Conservation (phyloP, 2,888 invertebrate species). For the Mimachlamys varia region DNA sequence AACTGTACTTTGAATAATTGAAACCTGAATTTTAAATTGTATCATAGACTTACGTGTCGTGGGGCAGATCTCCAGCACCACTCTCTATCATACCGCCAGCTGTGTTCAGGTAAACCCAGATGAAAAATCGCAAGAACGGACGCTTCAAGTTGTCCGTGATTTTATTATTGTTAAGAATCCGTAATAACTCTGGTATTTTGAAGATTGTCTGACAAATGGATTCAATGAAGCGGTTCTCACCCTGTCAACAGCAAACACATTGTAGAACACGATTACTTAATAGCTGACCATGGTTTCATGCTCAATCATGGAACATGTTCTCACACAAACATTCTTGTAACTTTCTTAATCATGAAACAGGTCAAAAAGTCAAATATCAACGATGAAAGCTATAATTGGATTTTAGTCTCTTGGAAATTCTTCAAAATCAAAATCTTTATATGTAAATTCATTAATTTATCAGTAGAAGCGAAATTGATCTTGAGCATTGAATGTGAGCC, state of each 20-base stretch:
- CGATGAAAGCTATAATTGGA: no score
- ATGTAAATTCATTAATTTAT: no score
- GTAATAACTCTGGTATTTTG: slow-evolving; percentile 76
- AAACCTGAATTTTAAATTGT: not conserved
- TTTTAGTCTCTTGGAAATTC: no score
- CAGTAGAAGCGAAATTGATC: no score
- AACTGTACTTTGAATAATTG: no score
- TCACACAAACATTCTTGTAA: no score
- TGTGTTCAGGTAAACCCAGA: slow-evolving; percentile 80
- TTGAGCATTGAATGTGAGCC: no score
- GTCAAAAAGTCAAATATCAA: no score
- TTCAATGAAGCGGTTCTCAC: slow-evolving; percentile 81
- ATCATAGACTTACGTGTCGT: slow-evolving; percentile 70
- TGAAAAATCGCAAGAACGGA: slow-evolving; percentile 78
- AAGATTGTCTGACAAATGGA: slow-evolving; percentile 81
- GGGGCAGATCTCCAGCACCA: slow-evolving; percentile 78
- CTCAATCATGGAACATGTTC: no score
- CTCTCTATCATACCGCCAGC: slow-evolving; percentile 80
- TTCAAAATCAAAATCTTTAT: no score
- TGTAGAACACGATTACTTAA: not conserved
- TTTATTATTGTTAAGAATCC: slow-evolving; percentile 72
- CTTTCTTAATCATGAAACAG: no score
- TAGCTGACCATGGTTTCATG: no score
- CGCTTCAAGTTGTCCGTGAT: slow-evolving; percentile 77
- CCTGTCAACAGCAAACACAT: slow-evolving; percentile 61